Evolutionary conservation across 2,797 vertebrate species (phyloP), one percentile per base, ranked within the genome.

Genomic region (Labroides dimidiatus): DNA sequence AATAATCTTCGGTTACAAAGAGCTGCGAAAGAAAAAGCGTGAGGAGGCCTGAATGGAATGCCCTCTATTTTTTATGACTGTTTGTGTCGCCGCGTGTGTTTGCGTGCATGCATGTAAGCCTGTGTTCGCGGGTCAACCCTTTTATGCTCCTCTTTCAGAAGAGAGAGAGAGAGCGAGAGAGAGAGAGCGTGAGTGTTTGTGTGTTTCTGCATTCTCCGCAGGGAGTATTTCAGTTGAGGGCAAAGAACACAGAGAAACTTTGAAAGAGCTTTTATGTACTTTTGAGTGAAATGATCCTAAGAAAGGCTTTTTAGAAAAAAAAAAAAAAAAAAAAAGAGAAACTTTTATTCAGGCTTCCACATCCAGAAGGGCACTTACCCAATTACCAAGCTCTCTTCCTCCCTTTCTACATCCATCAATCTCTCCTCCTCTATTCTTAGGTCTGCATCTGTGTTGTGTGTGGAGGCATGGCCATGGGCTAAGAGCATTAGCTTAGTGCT

Each of bases 221-320:
- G 92, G 92, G 90, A 93, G 81, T 86, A 77, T 88, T 91, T 88
- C 85, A 91, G 73, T 75, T 69, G 60, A 93, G 89, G 81, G 81
- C 80, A 89, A 91, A 92, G 84, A 89, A 83, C 89, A 85, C 77
- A 87, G 68, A 82, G 75, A 83, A 85, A 70, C 84, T 89, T 86
- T 94, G 86, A 87, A 87, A 82, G 90, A 88, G 93, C 92, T 94
- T 94, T 94, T 91, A 93, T 93, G 91, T 87, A 93, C 89, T 92
- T 93, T 90, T 92, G 92, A 92, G 88, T 90, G 77, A 93, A 95
- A 87, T 84, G 87, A 93, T 88, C 84, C 69, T 77, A 74, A 84
- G 82, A 93, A 87, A 91, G 87, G 69, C 86, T 90, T 93, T 77
- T 87, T 82, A 64, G 73, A 72, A 48, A 82, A 66, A 69, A 80